A percentile compares a stretch with the other conserved stretches of the same genome.
These are phyloP conservation scores for Acropternis orthonyx DNA, from an alignment of 2,797 vertebrate genomes.

Conservation along the genomic window DNA sequence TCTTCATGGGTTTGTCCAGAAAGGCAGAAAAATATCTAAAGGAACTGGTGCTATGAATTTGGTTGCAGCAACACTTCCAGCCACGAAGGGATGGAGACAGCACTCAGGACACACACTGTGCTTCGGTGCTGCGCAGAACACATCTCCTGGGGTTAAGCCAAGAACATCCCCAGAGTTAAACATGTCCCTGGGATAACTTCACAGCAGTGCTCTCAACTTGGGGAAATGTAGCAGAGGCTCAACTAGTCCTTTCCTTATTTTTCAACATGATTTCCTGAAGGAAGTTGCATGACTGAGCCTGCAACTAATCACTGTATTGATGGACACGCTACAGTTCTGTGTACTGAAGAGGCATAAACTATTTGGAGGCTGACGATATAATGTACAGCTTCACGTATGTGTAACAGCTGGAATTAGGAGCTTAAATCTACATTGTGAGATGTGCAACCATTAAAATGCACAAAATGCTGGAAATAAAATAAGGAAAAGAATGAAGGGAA, in stretches of 20 bases:
- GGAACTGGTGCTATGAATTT: neutral
- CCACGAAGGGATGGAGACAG: neutral
- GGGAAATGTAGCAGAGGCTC: neutral
- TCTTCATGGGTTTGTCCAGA: neutral
- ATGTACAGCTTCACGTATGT: neutral
- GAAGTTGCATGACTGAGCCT: neutral
- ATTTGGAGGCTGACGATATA: neutral
- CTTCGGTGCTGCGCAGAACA: neutral
- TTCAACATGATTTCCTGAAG: neutral
- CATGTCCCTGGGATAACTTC: neutral
- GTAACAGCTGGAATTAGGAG: neutral
- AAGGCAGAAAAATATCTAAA: neutral
- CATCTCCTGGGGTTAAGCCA: neutral
- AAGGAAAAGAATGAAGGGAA: neutral
- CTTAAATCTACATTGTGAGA: neutral
- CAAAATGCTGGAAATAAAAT: neutral
- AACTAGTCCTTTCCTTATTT: neutral
- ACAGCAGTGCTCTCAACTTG: neutral
- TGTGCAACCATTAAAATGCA: fast-evolving
- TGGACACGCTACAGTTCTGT: neutral
- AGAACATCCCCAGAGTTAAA: neutral
- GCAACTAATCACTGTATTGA: neutral
- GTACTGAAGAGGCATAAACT: neutral
- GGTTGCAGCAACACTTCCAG: neutral
- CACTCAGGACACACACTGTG: fast-evolving